A percentile compares a stretch with the other conserved stretches of the same genome.
Conservation (phyloP, 2,797 vertebrate species). For the Holocentrus rufus region DNA sequence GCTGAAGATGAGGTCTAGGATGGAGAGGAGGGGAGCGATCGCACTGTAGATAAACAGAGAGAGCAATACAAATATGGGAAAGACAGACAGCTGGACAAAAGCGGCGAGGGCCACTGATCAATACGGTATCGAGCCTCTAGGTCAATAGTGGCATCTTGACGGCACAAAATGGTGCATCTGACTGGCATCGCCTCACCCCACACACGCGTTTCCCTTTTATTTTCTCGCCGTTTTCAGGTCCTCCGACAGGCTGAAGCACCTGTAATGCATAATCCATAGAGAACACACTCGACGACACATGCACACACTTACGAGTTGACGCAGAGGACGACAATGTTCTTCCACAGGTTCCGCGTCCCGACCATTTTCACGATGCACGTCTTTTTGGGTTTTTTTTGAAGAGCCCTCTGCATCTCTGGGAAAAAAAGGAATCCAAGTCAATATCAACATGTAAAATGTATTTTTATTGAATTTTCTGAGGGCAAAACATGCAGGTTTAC, state of each 20-base stretch:
- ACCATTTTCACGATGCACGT: conserved; percentile 96
- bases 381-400: conserved; percentile 89
- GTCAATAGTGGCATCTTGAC: conserved; percentile 46
- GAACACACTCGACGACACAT: neutral
- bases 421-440: conserved; percentile 42
- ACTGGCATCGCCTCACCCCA: conserved; percentile 26
- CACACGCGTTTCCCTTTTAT: neutral
- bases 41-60: conserved; percentile 47
- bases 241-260: conserved; percentile 4
- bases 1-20: conserved; percentile 36
- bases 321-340: conserved; percentile 97
- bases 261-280: neutral
- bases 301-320: conserved; percentile 92
- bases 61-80: conserved; percentile 48
- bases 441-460: neutral
- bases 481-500: neutral
- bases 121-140: conserved; percentile 53
- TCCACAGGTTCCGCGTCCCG: conserved; percentile 96
- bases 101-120: conserved; percentile 50
- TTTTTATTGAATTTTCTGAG: neutral
- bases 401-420: conserved; percentile 91
- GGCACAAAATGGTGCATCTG: conserved; percentile 55
- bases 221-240: conserved; percentile 2
- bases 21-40: conserved; percentile 38
- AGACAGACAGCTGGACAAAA: conserved; percentile 35